phyloP scores from a whole-genome alignment of 2,797 vertebrate genomes.

The Hylomyscus alleni region DNA sequence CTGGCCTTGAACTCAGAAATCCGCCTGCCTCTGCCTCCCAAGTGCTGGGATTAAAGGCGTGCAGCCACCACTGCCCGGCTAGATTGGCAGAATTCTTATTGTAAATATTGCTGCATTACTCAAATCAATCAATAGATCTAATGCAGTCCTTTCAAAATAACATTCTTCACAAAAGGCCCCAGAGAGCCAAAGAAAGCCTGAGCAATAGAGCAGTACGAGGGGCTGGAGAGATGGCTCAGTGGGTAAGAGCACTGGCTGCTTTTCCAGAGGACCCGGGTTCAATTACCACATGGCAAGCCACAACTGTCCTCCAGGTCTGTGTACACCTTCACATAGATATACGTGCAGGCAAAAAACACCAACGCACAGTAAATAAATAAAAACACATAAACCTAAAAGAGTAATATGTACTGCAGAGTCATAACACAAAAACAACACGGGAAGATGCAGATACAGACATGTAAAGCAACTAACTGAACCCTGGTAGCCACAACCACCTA shows the following conservation, averaged over 20 bases:
- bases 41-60: too few relatives aligned
- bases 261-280: not conserved
- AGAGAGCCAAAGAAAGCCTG: not conserved
- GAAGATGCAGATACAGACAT: not conserved
- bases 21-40: too few relatives aligned
- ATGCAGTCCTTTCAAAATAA: not conserved
- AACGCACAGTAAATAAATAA: not conserved
- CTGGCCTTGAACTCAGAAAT: too few relatives aligned
- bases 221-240: not conserved
- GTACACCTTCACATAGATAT: not conserved
- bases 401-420: not conserved
- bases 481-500: not conserved
- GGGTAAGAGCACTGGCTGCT: not conserved
- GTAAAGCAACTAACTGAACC: not conserved
- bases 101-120: not conserved
- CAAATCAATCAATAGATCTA: not conserved
- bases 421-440: not conserved
- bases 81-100: not conserved
- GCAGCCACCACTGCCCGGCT: too few relatives aligned
- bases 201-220: not conserved
- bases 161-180: not conserved
- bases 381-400: not conserved
- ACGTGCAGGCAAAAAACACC: not conserved
- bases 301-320: not conserved
- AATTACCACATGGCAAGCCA: not conserved